Percentiles rank a stretch among this genome's conserved stretches.
phyloP scores from a whole-genome alignment of 2,797 vertebrate genomes.

The Scolopax rusticola region DNA sequence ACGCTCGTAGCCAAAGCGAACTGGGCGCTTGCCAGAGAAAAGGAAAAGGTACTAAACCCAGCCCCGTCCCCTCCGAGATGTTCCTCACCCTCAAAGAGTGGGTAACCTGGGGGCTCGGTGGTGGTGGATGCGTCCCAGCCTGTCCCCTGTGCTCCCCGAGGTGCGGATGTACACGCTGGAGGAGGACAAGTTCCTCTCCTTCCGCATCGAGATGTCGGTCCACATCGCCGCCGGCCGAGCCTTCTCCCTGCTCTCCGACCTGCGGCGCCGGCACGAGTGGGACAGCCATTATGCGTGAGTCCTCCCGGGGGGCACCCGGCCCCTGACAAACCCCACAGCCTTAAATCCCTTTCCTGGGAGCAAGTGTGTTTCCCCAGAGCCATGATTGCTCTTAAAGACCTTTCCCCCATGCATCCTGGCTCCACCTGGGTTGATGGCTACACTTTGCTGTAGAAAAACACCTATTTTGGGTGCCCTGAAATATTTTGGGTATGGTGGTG shows the following conservation, averaged over 20 bases:
- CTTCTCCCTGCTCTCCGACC: constrained; percentile 91
- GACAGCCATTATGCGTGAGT: constrained; percentile 91
- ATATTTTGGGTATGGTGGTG: not conserved
- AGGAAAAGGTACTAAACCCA: constrained; percentile 84
- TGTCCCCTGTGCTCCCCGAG: constrained; percentile 64
- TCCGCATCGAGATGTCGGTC: constrained; percentile 90
- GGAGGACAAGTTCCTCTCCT: constrained; percentile 92
- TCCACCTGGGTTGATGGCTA: rapidly evolving
- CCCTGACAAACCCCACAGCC: not conserved
- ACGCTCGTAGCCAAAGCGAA: constrained; percentile 88
- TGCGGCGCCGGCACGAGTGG: constrained; percentile 89
- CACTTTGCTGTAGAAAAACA: not conserved
- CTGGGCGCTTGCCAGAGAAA: constrained; percentile 90
- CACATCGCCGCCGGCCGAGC: constrained; percentile 81
- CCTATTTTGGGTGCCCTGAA: rapidly evolving
- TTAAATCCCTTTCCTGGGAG: not conserved
- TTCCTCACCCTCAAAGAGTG: rapidly evolving
- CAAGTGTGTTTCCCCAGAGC: rapidly evolving
- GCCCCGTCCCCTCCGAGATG: rapidly evolving
- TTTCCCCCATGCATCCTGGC: rapidly evolving
- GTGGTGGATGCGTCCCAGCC: rapidly evolving
- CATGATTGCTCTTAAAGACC: not conserved
- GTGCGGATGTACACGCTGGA: constrained; percentile 92
- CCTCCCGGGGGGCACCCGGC: not conserved
- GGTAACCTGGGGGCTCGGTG: rapidly evolving